phyloP scores from a whole-genome alignment of 2,113 vertebrate species.

The Erythrocercus mccallii region DNA sequence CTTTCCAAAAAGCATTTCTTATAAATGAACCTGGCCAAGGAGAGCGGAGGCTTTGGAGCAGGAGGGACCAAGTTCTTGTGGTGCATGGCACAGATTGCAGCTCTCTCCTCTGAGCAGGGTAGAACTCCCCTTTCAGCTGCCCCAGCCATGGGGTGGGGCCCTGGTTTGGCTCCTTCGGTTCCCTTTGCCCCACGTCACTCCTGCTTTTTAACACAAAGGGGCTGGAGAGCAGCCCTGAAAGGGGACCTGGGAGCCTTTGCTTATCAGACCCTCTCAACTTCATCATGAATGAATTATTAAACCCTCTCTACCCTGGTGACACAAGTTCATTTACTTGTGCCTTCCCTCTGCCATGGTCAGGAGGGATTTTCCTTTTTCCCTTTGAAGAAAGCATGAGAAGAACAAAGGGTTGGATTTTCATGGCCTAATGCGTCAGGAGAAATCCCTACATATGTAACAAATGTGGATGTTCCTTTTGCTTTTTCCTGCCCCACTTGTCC shows the following conservation, averaged over 20 bases:
- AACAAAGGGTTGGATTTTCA: not conserved
- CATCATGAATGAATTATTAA: not conserved
- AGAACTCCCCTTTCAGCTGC: not conserved
- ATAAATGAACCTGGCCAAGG: not conserved
- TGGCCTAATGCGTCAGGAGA: not conserved
- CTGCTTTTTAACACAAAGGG: not conserved
- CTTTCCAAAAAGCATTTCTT: not conserved
- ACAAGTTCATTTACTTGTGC: not conserved
- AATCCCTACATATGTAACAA: not conserved
- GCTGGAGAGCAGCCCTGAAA: not conserved
- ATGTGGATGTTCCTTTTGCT: not conserved
- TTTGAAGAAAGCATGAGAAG: not conserved
- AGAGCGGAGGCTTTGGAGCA: not conserved
- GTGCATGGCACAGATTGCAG: not conserved
- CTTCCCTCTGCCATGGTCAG: not conserved
- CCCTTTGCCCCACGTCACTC: not conserved
- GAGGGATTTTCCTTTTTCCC: not conserved
- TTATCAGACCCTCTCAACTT: not conserved
- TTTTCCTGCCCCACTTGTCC: not conserved
- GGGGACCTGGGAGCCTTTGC: not conserved
- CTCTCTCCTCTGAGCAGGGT: not conserved
- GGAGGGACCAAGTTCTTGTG: not conserved
- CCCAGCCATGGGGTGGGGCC: rapidly evolving
- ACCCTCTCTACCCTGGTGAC: not conserved
- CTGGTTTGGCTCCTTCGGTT: not conserved